Base-by-base conservation (phyloP, 2,888 invertebrate species). In the Ophonus ardosiacus region DNA sequence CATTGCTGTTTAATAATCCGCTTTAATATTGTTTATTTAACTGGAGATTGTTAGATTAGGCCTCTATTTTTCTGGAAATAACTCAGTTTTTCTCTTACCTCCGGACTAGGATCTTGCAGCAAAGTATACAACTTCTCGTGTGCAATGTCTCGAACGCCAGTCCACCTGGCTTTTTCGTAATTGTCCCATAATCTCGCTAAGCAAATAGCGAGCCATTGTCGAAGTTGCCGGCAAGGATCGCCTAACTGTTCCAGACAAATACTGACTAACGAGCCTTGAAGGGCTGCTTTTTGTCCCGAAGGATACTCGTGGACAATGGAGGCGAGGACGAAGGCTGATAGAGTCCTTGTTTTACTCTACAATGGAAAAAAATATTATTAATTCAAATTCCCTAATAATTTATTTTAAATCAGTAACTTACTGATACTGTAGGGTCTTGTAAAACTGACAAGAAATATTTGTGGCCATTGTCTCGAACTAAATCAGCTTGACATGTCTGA, bases 261-360 rank as follows among this genome's bases (percentile, higher is more conserved):
- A 15, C 98, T 96, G 63, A 99, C 96, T 89, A 98, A 93, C 82
- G 96, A 97, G 2, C 97, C 97, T 92, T 98, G 96, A 86, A 98
- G 91, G 0, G 98, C 97, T 10, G 97, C 97, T 89, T 98, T 97
- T 92, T 98, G 98, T 0, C 98, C 98, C 17, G 95, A 94, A 61
- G 94, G 94, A 91, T 97, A 97, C 89, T 97, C 95, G 90, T 97
- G 96, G 40, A 99, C 98, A 86, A 99, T 97, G 89, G 97, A 96
- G 0, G 99, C 96, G 87, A 99, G 92, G 17, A 99, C 98, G 92
- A 98, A 99, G 21, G 98, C 98, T 4, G 99, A 98, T 90, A 98
- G 93, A 7, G 98, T 98, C 82, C 99, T 94, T 90, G 98, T 95
- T 88, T 98, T 96, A 86, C 95, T 94, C 94, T 96, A 89, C 57